phyloP scores from a whole-genome alignment of 2,797 vertebrate genomes.

The Naso thynnoides region DNA sequence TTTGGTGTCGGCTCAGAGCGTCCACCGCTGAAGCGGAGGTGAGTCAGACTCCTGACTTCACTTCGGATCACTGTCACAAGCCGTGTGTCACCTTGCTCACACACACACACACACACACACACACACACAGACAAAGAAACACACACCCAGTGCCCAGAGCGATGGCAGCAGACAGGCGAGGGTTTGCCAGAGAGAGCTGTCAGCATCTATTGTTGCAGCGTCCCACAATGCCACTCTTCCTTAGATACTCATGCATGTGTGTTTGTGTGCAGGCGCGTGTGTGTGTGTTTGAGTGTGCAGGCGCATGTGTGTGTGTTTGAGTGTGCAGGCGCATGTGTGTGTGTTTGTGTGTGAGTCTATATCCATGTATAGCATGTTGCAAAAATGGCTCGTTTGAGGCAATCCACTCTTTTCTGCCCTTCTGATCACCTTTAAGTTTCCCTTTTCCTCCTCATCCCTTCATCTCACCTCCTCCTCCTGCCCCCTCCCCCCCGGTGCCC shows the following conservation, averaged over 20 bases:
- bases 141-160: conserved; percentile 45
- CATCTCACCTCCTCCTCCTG: background rate
- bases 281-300: background rate
- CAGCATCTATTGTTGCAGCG: conserved; percentile 59
- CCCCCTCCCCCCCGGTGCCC: too few relatives aligned
- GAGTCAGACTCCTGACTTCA: conserved; percentile 72
- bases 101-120: conserved; percentile 25
- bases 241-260: conserved; percentile 17
- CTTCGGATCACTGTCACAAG: conserved; percentile 66
- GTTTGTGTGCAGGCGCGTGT: conserved; percentile 7
- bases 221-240: conserved; percentile 45
- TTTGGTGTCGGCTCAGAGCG: conserved; percentile 62
- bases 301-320: conserved; percentile 4
- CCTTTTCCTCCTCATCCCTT: background rate
- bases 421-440: conserved; percentile 15
- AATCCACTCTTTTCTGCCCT: conserved; percentile 27
- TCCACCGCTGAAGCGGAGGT: conserved; percentile 62
- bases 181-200: conserved; percentile 63
- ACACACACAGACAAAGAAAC: conserved; percentile 30
- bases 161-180: conserved; percentile 66
- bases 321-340: background rate
- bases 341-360: background rate
- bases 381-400: conserved; percentile 8
- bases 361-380: conserved; percentile 19
- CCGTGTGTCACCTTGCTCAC: conserved; percentile 51